Base-by-base conservation (phyloP, 2,113 vertebrate species). In the Jacana jacana region DNA sequence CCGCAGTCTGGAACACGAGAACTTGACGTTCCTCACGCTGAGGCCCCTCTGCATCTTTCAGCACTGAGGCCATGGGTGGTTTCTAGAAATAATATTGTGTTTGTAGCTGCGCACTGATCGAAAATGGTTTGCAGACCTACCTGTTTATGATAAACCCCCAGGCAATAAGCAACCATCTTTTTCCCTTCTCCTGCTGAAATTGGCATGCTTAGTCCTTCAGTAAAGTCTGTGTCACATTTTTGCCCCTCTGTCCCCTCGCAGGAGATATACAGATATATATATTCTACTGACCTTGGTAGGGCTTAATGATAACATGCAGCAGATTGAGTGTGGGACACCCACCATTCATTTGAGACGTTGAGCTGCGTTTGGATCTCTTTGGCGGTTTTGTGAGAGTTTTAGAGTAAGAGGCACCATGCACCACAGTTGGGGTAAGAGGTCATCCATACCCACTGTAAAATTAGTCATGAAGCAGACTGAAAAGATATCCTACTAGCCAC, bases 61-160 rank as follows among this genome's bases (percentile, higher is more conserved):
- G 44, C 93, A 61, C 92, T 84, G 76, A 93, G 88, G 73, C 93
- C 86, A 97, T 81, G 94, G 89, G 96, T 96, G 95, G 94, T 96
- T 97, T 92, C 93, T 97, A 96, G 96, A 97, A 96, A 96, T 97
- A 97, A 96, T 95, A 95, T 87, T 97, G 83, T 96, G 89, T 92
- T 96, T 97, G 89, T 57, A 95, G 86, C 83, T 81, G 55, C 65
- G 48, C 17, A 6, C 69, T 44, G 81, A 65, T 93, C 68, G 72
- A 95, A 95, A 92, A 95, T 60, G 65, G 77, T 28, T 92, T 92
- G 91, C 81, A 92, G 81, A 75, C 24, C 1, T 92, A 95, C 77
- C 77, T 96, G 86, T 93, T 95, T 92, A 88, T 91, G 82, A 92
- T 55, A 92, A 93, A 94, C 68, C 48, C 64, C 51, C 31, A 42